Conservation (phyloP, 2,888 invertebrate species). For the Cyclophora albipunctata region DNA sequence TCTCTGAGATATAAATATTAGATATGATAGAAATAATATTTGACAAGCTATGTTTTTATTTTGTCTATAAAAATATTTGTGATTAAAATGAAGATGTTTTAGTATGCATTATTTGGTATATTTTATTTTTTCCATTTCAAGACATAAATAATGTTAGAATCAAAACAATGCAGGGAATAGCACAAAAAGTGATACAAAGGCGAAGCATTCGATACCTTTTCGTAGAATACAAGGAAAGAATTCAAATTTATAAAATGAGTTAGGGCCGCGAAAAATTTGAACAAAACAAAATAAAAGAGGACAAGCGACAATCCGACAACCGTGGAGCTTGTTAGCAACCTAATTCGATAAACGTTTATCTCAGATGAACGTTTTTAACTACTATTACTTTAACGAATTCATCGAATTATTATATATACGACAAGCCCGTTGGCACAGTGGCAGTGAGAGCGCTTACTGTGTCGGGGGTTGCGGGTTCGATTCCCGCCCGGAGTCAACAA, state of each 20-base stretch:
- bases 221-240: constrained; percentile 71
- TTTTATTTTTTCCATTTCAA: constrained; percentile 41
- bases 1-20: too few species aligned
- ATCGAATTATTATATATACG: too few species aligned
- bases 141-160: constrained; percentile 63
- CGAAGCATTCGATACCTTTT: constrained; percentile 71
- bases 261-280: constrained; percentile 51
- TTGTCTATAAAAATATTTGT: too few species aligned
- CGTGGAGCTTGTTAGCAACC: constrained; percentile 33
- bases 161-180: constrained; percentile 53
- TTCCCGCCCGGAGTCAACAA: too few species aligned
- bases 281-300: constrained; percentile 54
- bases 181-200: constrained; percentile 74
- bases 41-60: too few species aligned
- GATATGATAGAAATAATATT: too few species aligned
- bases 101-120: constrained; percentile 2
- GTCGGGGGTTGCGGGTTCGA: too few species aligned
- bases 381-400: constrained; percentile 8
- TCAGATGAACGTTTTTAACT: constrained; percentile 1
- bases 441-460: too few species aligned
- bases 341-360: constrained; percentile 20
- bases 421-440: too few species aligned
- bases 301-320: constrained; percentile 33
- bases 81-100: too few species aligned
- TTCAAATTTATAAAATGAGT: constrained; percentile 64